Conservation (phyloP, 2,797 vertebrate species). For the Melanotaenia boesemani region DNA sequence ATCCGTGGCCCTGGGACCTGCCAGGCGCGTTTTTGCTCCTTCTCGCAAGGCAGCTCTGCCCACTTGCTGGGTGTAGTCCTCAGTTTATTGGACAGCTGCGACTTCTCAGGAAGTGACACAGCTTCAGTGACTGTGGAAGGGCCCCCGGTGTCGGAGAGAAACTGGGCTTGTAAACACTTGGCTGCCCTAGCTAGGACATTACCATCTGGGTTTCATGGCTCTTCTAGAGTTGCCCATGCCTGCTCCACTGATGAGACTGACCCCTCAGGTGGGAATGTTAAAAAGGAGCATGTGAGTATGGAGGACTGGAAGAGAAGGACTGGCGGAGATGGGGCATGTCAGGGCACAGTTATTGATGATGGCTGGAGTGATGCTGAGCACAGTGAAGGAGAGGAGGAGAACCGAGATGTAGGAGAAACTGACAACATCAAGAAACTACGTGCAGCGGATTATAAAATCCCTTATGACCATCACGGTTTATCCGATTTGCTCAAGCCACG, state of each 20-base stretch:
- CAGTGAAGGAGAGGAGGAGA: constrained; percentile 85
- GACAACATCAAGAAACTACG: constrained; percentile 40
- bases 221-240: constrained; percentile 29
- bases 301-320: constrained; percentile 77
- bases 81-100: constrained; percentile 91
- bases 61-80: constrained; percentile 88
- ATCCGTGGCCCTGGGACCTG: constrained; percentile 90
- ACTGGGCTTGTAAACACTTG: constrained; percentile 94
- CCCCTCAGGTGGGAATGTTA: constrained; percentile 51
- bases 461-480: constrained; percentile 84
- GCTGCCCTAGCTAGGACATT: constrained; percentile 85
- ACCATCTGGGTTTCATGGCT: constrained; percentile 38
- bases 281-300: constrained; percentile 77
- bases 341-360: constrained; percentile 80
- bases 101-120: constrained; percentile 90
- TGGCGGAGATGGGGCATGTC: constrained; percentile 64
- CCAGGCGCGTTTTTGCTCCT: constrained; percentile 93
- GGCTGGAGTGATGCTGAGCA: constrained; percentile 85
- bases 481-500: constrained; percentile 82
- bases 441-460: constrained; percentile 76
- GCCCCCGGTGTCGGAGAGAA: constrained; percentile 87
- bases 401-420: constrained; percentile 55
- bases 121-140: constrained; percentile 92
- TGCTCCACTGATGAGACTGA: constrained; percentile 52
- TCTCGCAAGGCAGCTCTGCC: constrained; percentile 89